phyloP scores from a whole-genome alignment of 23 tunicate genomes.

The Styela plicata region DNA sequence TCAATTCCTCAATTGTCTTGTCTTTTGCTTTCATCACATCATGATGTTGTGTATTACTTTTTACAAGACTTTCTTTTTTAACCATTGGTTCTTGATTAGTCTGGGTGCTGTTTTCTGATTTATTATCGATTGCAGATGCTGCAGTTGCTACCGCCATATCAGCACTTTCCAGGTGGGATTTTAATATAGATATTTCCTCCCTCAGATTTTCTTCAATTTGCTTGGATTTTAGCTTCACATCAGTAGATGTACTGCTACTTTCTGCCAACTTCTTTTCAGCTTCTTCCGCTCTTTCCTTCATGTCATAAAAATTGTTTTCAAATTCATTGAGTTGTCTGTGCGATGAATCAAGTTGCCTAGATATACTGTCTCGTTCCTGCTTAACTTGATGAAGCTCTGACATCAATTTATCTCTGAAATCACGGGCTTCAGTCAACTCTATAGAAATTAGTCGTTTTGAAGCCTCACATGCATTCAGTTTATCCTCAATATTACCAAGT shows the following conservation, averaged over 20 bases:
- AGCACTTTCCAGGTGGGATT: conserved; percentile 58
- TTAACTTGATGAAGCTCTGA: conserved; percentile 55
- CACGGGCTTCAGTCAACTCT: conserved; percentile 63
- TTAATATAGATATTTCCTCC: conserved; percentile 42
- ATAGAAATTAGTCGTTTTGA: conserved; percentile 52
- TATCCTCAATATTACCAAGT: conserved; percentile 47
- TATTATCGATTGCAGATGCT: conserved; percentile 14
- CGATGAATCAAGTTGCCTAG: conserved; percentile 32
- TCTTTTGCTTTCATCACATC: conserved; percentile 17
- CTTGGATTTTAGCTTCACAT: conserved; percentile 44
- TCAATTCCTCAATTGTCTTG: conserved; percentile 14
- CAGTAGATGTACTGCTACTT: conserved; percentile 16
- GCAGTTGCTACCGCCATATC: conserved; percentile 61
- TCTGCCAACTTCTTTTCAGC: conserved; percentile 39
- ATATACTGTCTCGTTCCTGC: conserved; percentile 56
- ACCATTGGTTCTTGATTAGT: neutral
- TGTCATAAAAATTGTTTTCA: conserved; percentile 41
- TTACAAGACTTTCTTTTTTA: neutral
- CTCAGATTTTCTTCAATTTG: conserved; percentile 49
- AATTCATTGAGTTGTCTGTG: conserved; percentile 37
- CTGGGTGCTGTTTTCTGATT: conserved; percentile 42
- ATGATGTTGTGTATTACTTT: neutral
- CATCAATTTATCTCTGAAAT: conserved; percentile 63
- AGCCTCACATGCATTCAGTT: conserved; percentile 52
- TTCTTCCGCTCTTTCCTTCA: conserved; percentile 43